phyloP scores from a whole-genome alignment of 2,888 invertebrate genomes.

The Cecidostiba fungosa region DNA sequence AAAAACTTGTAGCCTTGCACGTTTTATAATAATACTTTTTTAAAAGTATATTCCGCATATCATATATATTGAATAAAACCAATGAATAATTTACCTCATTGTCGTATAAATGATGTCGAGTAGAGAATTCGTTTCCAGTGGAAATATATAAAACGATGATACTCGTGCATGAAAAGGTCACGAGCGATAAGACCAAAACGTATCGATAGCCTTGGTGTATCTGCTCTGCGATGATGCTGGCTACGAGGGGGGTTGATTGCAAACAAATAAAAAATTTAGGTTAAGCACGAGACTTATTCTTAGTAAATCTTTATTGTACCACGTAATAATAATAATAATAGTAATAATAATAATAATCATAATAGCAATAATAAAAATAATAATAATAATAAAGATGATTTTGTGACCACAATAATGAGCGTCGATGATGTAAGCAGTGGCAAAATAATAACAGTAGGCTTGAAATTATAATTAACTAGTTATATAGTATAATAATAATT shows the following conservation, averaged over 20 bases:
- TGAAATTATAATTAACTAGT: slow-evolving; percentile 71
- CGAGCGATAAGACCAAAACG: slow-evolving; percentile 66
- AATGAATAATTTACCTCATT: neutral
- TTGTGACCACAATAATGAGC: slow-evolving; percentile 70
- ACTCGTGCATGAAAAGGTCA: slow-evolving; percentile 63
- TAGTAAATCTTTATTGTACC: slow-evolving; percentile 80
- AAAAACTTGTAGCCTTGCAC: neutral
- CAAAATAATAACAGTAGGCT: slow-evolving; percentile 73
- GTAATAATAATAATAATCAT: slow-evolving; percentile 71
- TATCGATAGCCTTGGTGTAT: neutral
- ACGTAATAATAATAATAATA: slow-evolving; percentile 79
- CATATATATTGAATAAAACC: neutral
- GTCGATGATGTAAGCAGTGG: slow-evolving; percentile 73
- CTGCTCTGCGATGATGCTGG: neutral
- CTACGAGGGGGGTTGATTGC: slow-evolving; percentile 53
- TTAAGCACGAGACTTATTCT: slow-evolving; percentile 70
- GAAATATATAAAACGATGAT: neutral
- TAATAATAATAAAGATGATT: slow-evolving; percentile 66
- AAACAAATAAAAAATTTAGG: slow-evolving; percentile 54
- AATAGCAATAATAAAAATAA: slow-evolving; percentile 62
- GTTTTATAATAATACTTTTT: neutral
- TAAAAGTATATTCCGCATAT: neutral
- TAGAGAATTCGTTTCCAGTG: neutral
- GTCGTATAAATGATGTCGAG: neutral
- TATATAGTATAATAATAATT: slow-evolving; percentile 70